Percentiles rank a stretch among this genome's conserved stretches.
Conservation (phyloP, 2,797 vertebrate genomes). For the Rachycentron canadum region DNA sequence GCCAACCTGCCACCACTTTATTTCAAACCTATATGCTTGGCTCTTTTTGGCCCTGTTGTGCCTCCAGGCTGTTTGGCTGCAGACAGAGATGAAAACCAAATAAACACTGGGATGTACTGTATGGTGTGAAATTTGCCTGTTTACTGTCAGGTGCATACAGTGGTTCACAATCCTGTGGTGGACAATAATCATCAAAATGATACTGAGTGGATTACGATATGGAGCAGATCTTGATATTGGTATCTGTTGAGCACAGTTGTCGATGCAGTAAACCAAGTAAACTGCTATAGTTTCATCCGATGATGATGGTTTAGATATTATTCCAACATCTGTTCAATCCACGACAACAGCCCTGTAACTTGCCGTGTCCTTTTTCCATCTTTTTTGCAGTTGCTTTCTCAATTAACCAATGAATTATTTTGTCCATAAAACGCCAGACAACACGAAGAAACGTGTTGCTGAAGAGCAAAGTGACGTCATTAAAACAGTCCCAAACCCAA, state of each 20-base stretch:
- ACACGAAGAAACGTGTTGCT: no score
- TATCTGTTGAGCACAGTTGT: neutral
- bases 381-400: no score
- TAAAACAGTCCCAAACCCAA: no score
- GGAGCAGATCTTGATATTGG: neutral
- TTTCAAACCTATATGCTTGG: slow-evolving; percentile 37
- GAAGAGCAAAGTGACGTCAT: no score
- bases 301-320: neutral
- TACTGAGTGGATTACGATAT: slow-evolving; percentile 23
- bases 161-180: slow-evolving; percentile 1
- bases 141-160: neutral
- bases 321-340: slow-evolving; percentile 10
- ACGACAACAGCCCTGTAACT: neutral
- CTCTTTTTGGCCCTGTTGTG: slow-evolving; percentile 35
- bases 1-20: slow-evolving; percentile 38
- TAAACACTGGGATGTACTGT: slow-evolving; percentile 22
- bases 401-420: neutral
- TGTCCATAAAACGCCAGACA: neutral
- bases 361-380: neutral
- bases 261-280: neutral
- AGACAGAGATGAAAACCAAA: slow-evolving; percentile 7
- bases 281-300: neutral
- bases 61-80: slow-evolving; percentile 30
- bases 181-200: slow-evolving; percentile 2
- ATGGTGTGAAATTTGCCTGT: slow-evolving; percentile 2